phyloP scores from a whole-genome alignment of 2,113 vertebrate species.

The Hemibagrus wyckioides region DNA sequence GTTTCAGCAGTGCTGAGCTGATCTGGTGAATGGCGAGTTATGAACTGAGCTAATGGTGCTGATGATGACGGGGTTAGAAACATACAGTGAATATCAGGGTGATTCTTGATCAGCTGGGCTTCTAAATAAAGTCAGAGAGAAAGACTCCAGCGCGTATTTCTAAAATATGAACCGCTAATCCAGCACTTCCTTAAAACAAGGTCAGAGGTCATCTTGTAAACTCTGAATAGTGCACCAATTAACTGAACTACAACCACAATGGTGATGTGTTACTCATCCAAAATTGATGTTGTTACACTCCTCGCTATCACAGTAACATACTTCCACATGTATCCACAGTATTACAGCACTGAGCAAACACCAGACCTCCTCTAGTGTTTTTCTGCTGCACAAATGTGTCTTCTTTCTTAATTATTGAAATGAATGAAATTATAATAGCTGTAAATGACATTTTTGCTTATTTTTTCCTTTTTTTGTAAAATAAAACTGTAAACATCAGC shows the following conservation, averaged over 20 bases:
- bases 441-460: background rate
- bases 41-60: background rate
- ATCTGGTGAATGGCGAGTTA: background rate
- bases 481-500: too few relatives aligned
- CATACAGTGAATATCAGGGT: background rate
- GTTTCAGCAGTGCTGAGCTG: constrained; percentile 13
- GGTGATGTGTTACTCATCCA: background rate
- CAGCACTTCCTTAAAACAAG: background rate
- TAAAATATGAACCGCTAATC: background rate
- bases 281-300: too few relatives aligned
- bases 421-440: background rate
- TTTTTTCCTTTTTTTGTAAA: background rate
- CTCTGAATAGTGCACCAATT: background rate
- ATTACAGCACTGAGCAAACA: too few relatives aligned
- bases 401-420: background rate
- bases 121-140: background rate
- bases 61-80: background rate
- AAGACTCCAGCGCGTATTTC: background rate
- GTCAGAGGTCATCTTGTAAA: background rate
- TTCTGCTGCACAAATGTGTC: background rate
- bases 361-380: background rate
- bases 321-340: too few relatives aligned
- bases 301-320: background rate
- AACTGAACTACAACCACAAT: background rate
- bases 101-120: background rate